Percentiles rank a stretch among this genome's conserved stretches.
phyloP scores from a whole-genome alignment of 2,797 vertebrate genomes.

The Anas bernieri region DNA sequence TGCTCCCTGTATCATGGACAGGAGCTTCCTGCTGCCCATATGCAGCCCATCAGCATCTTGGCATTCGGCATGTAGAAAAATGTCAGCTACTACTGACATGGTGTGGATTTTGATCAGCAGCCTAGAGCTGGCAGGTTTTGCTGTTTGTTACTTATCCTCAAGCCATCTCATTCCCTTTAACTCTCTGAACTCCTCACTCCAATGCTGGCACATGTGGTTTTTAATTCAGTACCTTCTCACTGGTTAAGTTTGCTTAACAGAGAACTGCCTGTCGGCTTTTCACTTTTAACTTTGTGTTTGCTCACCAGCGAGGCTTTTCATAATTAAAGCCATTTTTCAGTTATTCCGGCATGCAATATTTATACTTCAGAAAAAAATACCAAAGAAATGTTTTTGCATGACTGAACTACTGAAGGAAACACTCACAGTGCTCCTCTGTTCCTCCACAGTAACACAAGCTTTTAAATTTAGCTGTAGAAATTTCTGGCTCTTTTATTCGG shows the following conservation, averaged over 20 bases:
- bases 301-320: background rate
- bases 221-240: background rate
- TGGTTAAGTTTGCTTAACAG: background rate
- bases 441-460: background rate
- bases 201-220: background rate
- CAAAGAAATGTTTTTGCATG: background rate
- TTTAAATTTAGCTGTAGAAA: background rate
- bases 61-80: background rate
- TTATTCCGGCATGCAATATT: background rate
- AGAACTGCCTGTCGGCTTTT: background rate
- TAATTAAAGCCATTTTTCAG: conserved; percentile 13
- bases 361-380: background rate
- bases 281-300: background rate
- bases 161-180: background rate
- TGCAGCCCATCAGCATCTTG: background rate
- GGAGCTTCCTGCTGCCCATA: background rate
- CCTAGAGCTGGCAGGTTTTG: background rate
- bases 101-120: background rate
- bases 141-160: background rate
- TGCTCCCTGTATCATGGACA: background rate
- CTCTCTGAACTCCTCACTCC: background rate
- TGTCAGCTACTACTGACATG: background rate
- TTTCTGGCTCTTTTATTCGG: background rate
- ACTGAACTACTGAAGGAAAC: background rate
- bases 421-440: background rate